Percentiles rank a stretch among this genome's conserved stretches.
Evolutionary conservation across 2,797 vertebrate genomes (phyloP).

Genomic region (Phoebastria nigripes): DNA sequence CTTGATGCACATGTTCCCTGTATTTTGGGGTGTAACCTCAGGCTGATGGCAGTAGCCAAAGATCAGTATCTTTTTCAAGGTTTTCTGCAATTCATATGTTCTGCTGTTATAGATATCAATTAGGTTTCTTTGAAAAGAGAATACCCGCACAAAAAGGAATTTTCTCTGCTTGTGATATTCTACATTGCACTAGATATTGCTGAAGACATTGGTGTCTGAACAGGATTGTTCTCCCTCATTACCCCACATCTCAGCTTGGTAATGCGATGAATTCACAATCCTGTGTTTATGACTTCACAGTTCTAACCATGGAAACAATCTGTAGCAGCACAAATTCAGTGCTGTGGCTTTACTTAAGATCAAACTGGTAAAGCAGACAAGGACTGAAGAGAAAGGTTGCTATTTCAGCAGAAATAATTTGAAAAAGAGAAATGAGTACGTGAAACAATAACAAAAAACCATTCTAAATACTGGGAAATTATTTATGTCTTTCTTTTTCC

Average conservation of each 20-base stretch:
- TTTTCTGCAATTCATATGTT: neutral
- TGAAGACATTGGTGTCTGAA: neutral
- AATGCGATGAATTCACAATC: neutral
- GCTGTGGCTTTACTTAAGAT: neutral
- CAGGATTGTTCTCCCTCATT: conserved; percentile 22
- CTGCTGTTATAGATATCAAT: neutral
- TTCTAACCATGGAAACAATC: neutral
- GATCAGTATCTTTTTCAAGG: neutral
- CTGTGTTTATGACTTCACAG: neutral
- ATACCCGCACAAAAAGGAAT: neutral
- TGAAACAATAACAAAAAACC: neutral
- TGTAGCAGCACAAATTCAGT: neutral
- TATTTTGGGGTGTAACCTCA: neutral
- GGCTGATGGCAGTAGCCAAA: neutral
- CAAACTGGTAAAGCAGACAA: neutral
- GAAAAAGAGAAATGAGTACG: neutral
- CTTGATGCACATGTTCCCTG: neutral
- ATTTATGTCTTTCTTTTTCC: neutral
- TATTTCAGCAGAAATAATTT: neutral
- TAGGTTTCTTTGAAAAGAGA: neutral
- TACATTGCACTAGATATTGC: neutral
- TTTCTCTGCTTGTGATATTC: neutral
- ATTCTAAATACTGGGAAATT: neutral
- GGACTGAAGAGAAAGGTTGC: neutral
- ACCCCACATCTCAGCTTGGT: neutral